Evolutionary conservation across 2,888 invertebrate genomes (phyloP).

Genomic region (Proisotoma minuta): DNA sequence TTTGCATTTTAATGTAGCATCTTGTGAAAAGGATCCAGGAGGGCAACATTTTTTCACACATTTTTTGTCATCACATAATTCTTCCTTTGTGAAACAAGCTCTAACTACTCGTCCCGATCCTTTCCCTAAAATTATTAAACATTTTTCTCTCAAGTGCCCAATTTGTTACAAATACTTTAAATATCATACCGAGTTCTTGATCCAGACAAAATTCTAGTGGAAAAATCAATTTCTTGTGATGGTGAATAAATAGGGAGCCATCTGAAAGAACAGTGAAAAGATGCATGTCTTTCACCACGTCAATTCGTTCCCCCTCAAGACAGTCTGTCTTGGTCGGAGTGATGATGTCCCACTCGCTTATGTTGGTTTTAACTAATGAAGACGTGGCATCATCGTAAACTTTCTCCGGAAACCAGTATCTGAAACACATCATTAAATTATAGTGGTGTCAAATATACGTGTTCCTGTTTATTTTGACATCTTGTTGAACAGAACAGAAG

Average conservation of each 20-base stretch:
- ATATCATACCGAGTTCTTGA: constrained; percentile 37
- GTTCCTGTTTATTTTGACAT: no score
- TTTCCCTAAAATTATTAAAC: constrained; percentile 29
- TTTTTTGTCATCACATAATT: constrained; percentile 28
- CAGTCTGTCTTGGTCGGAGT: constrained; percentile 33
- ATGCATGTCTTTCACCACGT: constrained; percentile 39
- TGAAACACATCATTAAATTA: constrained; percentile 14
- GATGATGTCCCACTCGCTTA: constrained; percentile 38
- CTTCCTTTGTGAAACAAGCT: constrained; percentile 40
- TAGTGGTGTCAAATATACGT: no score
- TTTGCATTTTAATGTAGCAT: constrained; percentile 14
- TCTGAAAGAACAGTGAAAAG: constrained; percentile 35
- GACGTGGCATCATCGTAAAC: constrained; percentile 29
- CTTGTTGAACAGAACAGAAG: no score
- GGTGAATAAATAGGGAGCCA: constrained; percentile 39
- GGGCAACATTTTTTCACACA: constrained; percentile 45
- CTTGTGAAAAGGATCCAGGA: constrained; percentile 27
- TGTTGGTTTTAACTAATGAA: constrained; percentile 26
- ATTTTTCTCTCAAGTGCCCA: neutral
- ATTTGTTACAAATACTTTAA: neutral
- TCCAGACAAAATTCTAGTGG: constrained; percentile 45
- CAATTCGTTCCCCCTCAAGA: constrained; percentile 27
- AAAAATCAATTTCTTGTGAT: constrained; percentile 29
- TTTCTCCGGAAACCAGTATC: constrained; percentile 42
- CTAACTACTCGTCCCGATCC: constrained; percentile 39